A percentile compares a stretch with the other conserved stretches of the same genome.
phyloP scores from a whole-genome alignment of 2,888 invertebrate species.

The Syrista parreyssii region DNA sequence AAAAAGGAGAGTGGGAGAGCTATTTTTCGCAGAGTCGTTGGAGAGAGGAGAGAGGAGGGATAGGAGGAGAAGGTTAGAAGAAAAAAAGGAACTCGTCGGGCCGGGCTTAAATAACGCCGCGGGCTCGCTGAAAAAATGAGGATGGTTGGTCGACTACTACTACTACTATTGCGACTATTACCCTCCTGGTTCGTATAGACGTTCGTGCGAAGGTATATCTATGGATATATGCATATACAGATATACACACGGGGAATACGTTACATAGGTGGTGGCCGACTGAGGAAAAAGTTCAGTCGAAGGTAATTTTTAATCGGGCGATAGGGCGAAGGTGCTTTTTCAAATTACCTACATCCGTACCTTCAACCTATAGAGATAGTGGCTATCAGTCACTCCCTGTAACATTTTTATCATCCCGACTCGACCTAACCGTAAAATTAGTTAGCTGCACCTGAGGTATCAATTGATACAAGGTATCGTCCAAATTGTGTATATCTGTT shows the following conservation, averaged over 20 bases:
- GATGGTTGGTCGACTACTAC: not conserved
- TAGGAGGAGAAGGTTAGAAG: conserved; percentile 11
- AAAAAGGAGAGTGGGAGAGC: conserved; percentile 4
- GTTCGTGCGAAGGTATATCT: not conserved
- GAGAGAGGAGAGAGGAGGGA: conserved; percentile 15
- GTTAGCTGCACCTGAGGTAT: not conserved
- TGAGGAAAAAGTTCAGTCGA: conserved; percentile 28
- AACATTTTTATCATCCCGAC: not conserved
- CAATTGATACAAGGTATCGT: not conserved
- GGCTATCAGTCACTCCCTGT: not conserved
- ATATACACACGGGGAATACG: not conserved
- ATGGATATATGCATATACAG: not conserved
- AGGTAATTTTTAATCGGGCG: conserved; percentile 40
- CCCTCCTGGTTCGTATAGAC: not conserved
- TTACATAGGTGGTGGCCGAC: conserved; percentile 1
- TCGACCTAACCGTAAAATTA: not conserved
- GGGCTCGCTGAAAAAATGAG: conserved; percentile 18
- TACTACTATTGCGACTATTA: not conserved
- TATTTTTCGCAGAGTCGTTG: conserved; percentile 16
- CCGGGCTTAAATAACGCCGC: conserved; percentile 37
- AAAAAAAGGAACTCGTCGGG: conserved; percentile 9
- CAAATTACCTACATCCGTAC: not conserved
- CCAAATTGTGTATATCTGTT: not conserved
- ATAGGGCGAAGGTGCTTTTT: not conserved
- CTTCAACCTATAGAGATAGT: not conserved